Percentiles rank a stretch among this genome's conserved stretches.
Evolutionary conservation across 1,140 invertebrate species (phyloP).

Genomic region (Branchinecta lindahli): DNA sequence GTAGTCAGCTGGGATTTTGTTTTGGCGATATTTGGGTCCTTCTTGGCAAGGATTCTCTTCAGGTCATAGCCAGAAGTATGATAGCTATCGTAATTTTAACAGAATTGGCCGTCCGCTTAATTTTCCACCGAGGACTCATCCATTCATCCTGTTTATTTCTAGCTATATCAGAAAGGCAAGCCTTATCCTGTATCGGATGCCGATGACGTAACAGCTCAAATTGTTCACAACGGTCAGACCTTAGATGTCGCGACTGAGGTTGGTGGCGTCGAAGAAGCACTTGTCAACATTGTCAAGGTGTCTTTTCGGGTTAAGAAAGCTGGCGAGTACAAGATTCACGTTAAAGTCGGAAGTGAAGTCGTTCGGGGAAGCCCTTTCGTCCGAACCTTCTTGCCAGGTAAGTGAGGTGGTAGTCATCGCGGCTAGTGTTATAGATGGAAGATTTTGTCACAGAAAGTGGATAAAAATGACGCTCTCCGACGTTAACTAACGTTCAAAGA

Average conservation of each 20-base stretch:
- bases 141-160: slow-evolving; percentile 49
- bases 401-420: too few relatives aligned
- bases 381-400: slow-evolving; percentile 31
- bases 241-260: slow-evolving; percentile 67
- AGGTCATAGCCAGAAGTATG: slow-evolving; percentile 56
- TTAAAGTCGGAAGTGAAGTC: slow-evolving; percentile 55
- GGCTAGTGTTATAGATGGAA: too few relatives aligned
- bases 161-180: slow-evolving; percentile 58
- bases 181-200: slow-evolving; percentile 82
- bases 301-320: slow-evolving; percentile 81
- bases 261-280: slow-evolving; percentile 59
- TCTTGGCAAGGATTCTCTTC: slow-evolving; percentile 63
- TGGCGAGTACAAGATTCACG: slow-evolving; percentile 68
- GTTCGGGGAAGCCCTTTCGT: slow-evolving; percentile 48
- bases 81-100: slow-evolving; percentile 17
- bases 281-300: slow-evolving; percentile 65
- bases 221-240: slow-evolving; percentile 62
- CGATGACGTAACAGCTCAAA: slow-evolving; percentile 68
- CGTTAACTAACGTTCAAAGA: too few relatives aligned
- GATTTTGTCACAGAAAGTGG: too few relatives aligned
- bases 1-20: too few relatives aligned
- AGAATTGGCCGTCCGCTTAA: slow-evolving; percentile 16
- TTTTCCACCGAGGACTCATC: slow-evolving; percentile 19
- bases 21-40: too few relatives aligned
- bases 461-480: too few relatives aligned